Conservation (phyloP, 2,797 vertebrate genomes). For the Leuciscus waleckii region DNA sequence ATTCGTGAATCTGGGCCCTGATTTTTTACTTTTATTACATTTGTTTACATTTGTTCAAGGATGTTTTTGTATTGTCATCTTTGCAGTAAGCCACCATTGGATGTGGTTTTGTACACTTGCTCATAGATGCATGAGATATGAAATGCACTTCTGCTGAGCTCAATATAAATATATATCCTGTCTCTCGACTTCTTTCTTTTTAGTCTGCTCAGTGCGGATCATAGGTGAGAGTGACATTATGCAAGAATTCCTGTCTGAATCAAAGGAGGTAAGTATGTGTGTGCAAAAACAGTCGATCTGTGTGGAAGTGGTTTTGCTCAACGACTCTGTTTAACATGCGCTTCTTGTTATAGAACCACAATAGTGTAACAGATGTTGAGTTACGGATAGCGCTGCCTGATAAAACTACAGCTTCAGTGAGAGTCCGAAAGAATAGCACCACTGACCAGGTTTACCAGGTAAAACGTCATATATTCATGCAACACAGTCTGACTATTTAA, state of each 20-base stretch:
- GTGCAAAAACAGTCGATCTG: not conserved
- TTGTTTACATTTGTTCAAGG: not conserved
- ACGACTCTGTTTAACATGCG: not conserved
- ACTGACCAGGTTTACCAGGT: slow-evolving; percentile 99
- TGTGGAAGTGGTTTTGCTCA: not conserved
- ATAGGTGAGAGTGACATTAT: slow-evolving; percentile 98
- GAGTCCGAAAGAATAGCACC: slow-evolving; percentile 95
- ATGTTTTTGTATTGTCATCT: slow-evolving; percentile 4
- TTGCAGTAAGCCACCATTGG: not conserved
- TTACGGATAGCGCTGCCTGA: slow-evolving; percentile 92
- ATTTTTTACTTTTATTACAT: not conserved
- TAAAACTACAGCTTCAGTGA: slow-evolving; percentile 86
- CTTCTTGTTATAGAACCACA: slow-evolving; percentile 84
- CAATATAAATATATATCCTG: not conserved
- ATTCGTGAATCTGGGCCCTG: not conserved
- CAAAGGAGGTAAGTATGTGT: slow-evolving; percentile 85
- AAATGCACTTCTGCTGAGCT: not conserved
- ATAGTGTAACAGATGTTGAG: slow-evolving; percentile 93
- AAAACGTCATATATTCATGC: slow-evolving; percentile 43
- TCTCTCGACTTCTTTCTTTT: not conserved
- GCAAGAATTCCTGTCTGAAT: slow-evolving; percentile 97
- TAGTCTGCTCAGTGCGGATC: slow-evolving; percentile 93
- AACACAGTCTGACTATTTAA: not conserved
- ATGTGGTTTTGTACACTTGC: not conserved
- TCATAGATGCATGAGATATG: not conserved